Evolutionary conservation across 2,113 vertebrate species (phyloP).

Genomic region (Pristiophorus japonicus): DNA sequence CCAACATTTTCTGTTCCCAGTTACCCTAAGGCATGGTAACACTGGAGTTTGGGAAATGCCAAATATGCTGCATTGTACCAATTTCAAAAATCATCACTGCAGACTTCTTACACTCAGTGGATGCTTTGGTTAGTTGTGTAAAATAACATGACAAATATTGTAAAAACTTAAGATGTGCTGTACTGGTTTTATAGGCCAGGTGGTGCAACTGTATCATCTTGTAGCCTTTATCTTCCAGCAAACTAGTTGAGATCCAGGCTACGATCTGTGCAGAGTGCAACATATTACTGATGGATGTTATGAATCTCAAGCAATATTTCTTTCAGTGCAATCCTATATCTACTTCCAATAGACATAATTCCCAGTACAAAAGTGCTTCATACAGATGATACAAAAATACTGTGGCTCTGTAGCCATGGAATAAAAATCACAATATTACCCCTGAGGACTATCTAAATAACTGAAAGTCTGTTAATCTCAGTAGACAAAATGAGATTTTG

Average conservation of each 20-base stretch:
- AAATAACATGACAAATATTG: not conserved
- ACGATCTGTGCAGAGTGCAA: not conserved
- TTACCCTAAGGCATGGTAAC: not conserved
- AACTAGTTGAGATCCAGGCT: not conserved
- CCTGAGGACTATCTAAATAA: not conserved
- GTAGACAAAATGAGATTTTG: not conserved
- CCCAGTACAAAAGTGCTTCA: not conserved
- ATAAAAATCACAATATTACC: not conserved
- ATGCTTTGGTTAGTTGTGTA: not conserved
- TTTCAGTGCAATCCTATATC: not conserved
- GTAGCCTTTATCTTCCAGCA: not conserved
- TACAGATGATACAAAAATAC: not conserved
- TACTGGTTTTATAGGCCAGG: not conserved
- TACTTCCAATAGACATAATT: not conserved
- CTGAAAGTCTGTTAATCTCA: not conserved
- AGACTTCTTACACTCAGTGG: not conserved
- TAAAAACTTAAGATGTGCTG: not conserved
- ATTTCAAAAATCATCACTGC: not conserved
- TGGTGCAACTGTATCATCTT: not conserved
- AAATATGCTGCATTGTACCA: not conserved
- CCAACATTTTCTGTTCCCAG: not conserved
- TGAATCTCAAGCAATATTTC: not conserved
- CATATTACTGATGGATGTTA: not conserved
- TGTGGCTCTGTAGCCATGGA: not conserved
- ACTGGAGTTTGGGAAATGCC: not conserved